Base-by-base conservation (phyloP, 2,888 invertebrate species). In the Spilosoma lubricipeda region DNA sequence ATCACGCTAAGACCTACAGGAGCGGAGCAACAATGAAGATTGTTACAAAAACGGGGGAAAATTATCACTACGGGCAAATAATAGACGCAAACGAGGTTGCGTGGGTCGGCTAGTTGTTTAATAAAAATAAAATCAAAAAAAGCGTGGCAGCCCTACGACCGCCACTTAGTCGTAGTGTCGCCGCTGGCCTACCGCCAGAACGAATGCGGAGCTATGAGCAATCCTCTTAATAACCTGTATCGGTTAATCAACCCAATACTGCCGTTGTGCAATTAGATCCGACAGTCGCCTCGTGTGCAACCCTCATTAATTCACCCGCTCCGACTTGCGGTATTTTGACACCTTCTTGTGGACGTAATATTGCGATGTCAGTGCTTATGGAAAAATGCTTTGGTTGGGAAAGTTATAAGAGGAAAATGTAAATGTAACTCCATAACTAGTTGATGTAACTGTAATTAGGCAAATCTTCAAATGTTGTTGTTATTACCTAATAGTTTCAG, bases 171-270 rank as follows among this genome's bases (percentile, higher is more conserved):
- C 84, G 77, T 78, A 77, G 84, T 88, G 89, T 89, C 89, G 86
- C 87, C 85, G 86, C 90, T 95, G 95, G 95, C 91, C 72, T 56
- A 3, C 20, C 80, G 94, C 95, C 95, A 95, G 90, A 87, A 89
- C 92, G 89, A 93, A 93, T 91, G 88, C 87, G 90, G 90, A 89
- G 89, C 92, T 92, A 90, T 92, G 92, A 93, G 92, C 93, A 92
- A 94, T 91, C 89, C 91, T 84, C 91, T 90, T 93, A 92, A 94
- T 93, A 93, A 92, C 90, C 89, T 91, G 90, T 90, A 92, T 92
- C 93, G 94, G 94, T 93, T 94, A 93, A 95, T 95, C 93, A 94
- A 94, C 94, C 91, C 93, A 86, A 92, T 91, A 85, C 88, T 77
- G 78, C 76, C 87, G 91, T 91, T 93, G 90, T 79, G 88, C 87